Evolutionary conservation across 2,888 invertebrate genomes (phyloP), one percentile per base, ranked within the genome.

Genomic region (Leptura quadrifasciata): DNA sequence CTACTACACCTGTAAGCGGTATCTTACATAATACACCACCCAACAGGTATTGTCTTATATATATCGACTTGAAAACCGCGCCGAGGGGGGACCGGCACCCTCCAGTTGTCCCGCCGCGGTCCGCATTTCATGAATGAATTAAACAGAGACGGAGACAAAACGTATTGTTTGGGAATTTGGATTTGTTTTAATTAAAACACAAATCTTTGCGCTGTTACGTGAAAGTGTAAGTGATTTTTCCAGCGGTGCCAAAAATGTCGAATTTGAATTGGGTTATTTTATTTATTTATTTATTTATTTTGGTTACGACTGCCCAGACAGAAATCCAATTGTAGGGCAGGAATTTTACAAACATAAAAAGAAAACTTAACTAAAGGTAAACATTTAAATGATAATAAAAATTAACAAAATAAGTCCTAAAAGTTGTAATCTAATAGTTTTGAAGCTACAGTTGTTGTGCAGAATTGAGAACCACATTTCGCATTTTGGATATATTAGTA

Each of bases 171-270:
- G 24, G 67, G 63, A 12, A 69, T 69, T 60, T 12, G 17, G 61
- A 68, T 18, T 15, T 17, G 74, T 68, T 68, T 54, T 61, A 68
- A 74, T 74, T 69, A 74, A 74, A 61, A 67, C 18, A 60, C 58
- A 24, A 67, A 60, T 61, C 61, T 52, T 58, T 47, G 52, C 10
- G 8, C 10, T 20, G n/a, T n/a, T 10, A 64, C 68, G 75, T 78
- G 76, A 80, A 80, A 80, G 80, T 79, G 75, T 58, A 79, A 77
- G 78, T 79, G 79, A 76, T 70, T 74, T 18, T 8, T 20, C 10
- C 75, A 68, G 79, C 57, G 72, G 65, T 75, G 10, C 57, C 73
- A 57, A 76, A 80, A 75, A 78, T 74, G 75, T 72, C 6, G 5
- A 47, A 47, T 47, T 12, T n/a, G 47, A 12, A 39, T 39, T 12